Evolutionary conservation across 1,140 invertebrate species (phyloP), one percentile per base, ranked within the genome.

Genomic region (Phthorimaea operculella): DNA sequence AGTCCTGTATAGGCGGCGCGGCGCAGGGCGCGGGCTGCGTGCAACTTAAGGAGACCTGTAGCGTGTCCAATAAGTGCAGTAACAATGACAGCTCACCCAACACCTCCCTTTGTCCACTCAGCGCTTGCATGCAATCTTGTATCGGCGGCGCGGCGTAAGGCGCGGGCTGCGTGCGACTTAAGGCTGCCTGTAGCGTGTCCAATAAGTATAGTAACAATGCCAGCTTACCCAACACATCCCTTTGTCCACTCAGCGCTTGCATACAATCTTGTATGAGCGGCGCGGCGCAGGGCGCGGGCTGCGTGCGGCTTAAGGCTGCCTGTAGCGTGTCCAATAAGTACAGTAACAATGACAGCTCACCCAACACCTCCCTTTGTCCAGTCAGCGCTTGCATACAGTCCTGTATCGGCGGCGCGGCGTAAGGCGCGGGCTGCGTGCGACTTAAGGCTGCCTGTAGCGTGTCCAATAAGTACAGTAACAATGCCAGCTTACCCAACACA

Each of bases 291-390:
- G 74, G 68, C 33, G 58, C 21, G 0, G 54, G 14, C 17, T 60
- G 62, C 11, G 33, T 34, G n/a, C n/a, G n/a, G n/a, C n/a, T n/a
- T n/a, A n/a, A n/a, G n/a, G n/a, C n/a, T n/a, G n/a, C n/a, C n/a
- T n/a, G n/a, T n/a, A n/a, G n/a, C n/a, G n/a, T n/a, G n/a, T n/a
- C n/a, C n/a, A 75, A 33, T 28, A 62, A 48, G 14, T 51, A 59
- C 4, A 64, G 58, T 18, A 73, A 34, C 33, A 11, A 34, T 54
- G 44, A 5, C 17, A 15, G 58, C 62, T 63, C 21, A 79, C 74
- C 50, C 36, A 77, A 65, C 7, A 75, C 61, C 7, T 76, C 74
- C 1, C 62, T 50, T n/a, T 77, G 76, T 4, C 58, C 64, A 2
- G 61, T 52, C 39, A 78, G 49, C 0, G 70, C 67, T n/a, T 72